Percentiles rank a stretch among this genome's conserved stretches.
Evolutionary conservation across 2,113 vertebrate genomes (phyloP).

Genomic region (Solenodon paradoxus): DNA sequence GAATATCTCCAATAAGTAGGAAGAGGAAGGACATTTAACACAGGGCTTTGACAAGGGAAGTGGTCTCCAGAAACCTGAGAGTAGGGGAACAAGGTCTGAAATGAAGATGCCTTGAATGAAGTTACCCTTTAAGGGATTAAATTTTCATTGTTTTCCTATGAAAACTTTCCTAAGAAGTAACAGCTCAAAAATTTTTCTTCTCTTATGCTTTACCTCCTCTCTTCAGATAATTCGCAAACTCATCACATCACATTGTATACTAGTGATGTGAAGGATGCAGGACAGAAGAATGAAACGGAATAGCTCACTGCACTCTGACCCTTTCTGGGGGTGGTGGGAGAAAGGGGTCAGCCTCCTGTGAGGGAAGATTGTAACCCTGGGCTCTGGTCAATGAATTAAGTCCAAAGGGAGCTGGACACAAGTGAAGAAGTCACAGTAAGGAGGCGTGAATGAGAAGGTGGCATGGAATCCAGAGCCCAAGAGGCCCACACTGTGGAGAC

Average conservation of each 20-base stretch:
- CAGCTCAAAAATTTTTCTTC: background rate
- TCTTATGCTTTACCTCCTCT: background rate
- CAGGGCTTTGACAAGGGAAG: background rate
- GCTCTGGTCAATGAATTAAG: too few species aligned
- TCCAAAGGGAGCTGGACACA: too few species aligned
- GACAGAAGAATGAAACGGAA: too few species aligned
- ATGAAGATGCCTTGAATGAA: background rate
- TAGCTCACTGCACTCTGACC: too few species aligned
- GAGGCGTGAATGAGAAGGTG: background rate
- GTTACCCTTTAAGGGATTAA: too few species aligned
- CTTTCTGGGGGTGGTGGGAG: too few species aligned
- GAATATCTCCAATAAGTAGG: background rate
- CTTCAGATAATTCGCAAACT: fast-evolving
- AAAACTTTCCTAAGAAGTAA: background rate
- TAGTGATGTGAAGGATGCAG: background rate
- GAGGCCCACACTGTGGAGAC: background rate
- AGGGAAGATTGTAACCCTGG: background rate
- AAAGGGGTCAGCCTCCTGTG: background rate
- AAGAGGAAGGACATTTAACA: too few species aligned
- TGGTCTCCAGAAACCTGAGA: background rate
- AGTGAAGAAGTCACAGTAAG: background rate
- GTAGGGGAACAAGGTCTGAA: background rate
- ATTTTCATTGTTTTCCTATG: background rate
- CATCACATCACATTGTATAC: background rate
- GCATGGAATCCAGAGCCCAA: background rate